phyloP scores from a whole-genome alignment of 2,113 vertebrate genomes.

The Hyaena hyaena region DNA sequence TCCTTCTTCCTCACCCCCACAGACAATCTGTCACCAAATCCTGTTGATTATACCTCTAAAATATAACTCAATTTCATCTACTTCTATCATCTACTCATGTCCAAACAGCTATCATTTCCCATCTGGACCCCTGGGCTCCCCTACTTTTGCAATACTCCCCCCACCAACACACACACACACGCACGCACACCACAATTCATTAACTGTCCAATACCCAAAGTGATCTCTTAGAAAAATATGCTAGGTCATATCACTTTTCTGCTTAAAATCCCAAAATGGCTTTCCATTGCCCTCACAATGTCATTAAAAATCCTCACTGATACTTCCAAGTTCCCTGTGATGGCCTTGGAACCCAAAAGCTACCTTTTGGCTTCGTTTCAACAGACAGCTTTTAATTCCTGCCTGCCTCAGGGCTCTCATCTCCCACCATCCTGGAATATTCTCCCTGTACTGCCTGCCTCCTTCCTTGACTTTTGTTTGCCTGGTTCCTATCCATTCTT shows the following conservation, averaged over 20 bases:
- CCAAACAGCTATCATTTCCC: constrained; percentile 20
- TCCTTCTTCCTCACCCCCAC: constrained; percentile 68
- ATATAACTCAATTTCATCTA: constrained; percentile 52
- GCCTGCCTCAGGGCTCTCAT: background rate
- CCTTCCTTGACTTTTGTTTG: background rate
- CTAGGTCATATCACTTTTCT: background rate
- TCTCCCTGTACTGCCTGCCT: background rate
- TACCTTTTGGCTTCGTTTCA: background rate
- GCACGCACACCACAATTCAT: background rate
- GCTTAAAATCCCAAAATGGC: background rate
- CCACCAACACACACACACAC: background rate
- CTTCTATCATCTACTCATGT: constrained; percentile 1
- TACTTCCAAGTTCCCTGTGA: background rate
- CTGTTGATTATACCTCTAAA: constrained; percentile 51
- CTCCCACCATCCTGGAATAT: background rate
- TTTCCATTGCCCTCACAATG: background rate
- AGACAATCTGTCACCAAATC: constrained; percentile 72
- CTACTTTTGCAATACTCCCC: background rate
- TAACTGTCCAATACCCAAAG: background rate
- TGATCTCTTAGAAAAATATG: constrained; percentile 19
- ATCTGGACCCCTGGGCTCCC: constrained; percentile 37
- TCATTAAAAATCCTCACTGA: background rate
- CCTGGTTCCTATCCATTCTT: background rate
- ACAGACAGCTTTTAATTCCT: background rate
- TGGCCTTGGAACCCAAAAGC: background rate